Conservation (phyloP, 2,113 vertebrate species). For the Tetraodon nigroviridis region DNA sequence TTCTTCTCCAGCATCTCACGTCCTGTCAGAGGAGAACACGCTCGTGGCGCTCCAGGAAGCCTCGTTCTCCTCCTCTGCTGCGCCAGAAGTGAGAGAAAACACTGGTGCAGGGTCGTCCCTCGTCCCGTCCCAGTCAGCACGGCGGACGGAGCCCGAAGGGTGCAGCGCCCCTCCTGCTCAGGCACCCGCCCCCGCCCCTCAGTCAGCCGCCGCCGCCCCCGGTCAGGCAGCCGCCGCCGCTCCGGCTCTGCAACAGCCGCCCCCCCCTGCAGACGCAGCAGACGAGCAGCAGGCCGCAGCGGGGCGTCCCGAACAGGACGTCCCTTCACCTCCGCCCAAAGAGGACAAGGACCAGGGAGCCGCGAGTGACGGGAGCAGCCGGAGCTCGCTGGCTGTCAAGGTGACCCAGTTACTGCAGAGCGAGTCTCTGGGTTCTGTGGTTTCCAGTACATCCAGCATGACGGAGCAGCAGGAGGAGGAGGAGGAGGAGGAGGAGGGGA, state of each 20-base stretch:
- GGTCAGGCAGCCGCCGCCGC: too few relatives aligned
- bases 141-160: constrained; percentile 84
- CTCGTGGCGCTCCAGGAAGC: background rate
- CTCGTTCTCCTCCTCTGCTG: constrained; percentile 13
- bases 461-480: too few relatives aligned
- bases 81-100: constrained; percentile 47
- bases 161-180: constrained; percentile 73
- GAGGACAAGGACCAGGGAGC: constrained; percentile 30
- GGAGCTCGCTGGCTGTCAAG: constrained; percentile 73
- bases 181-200: constrained; percentile 49
- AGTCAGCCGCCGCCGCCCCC: constrained; percentile 25
- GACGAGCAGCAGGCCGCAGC: background rate
- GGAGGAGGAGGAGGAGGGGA: constrained; percentile 77
- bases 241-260: constrained; percentile 19
- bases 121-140: constrained; percentile 38
- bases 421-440: constrained; percentile 44
- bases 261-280: constrained; percentile 1
- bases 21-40: constrained; percentile 17
- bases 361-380: constrained; percentile 70
- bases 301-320: background rate
- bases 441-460: constrained; percentile 56
- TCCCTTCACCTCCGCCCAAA: constrained; percentile 1
- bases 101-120: constrained; percentile 17
- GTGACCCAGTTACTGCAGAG: constrained; percentile 77
- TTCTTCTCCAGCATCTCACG: background rate